These are phyloP conservation scores for Drosophila neocordata DNA, from an alignment of 1,140 invertebrate species.

Conservation along the genomic window DNA sequence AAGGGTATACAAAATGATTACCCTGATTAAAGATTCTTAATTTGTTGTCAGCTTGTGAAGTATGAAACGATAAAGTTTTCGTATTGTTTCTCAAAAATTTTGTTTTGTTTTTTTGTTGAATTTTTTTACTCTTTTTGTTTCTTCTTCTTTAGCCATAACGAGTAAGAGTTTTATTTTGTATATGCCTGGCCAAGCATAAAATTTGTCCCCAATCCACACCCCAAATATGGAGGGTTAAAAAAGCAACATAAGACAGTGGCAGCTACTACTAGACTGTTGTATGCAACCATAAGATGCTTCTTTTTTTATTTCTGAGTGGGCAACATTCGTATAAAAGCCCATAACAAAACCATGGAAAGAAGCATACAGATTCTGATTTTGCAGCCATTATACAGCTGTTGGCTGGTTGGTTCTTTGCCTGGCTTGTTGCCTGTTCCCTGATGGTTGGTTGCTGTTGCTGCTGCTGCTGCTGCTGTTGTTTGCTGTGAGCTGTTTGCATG, in stretches of 20 bases:
- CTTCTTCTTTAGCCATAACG: not conserved
- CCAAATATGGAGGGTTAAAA: slow-evolving; percentile 10
- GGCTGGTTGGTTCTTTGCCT: not conserved
- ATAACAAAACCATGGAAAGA: slow-evolving; percentile 4
- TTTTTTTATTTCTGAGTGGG: not conserved
- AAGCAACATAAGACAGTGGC: not conserved
- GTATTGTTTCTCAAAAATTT: not conserved
- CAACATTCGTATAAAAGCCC: slow-evolving; percentile 3
- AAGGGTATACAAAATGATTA: no score
- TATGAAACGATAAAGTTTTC: no score
- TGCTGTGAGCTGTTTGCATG: slow-evolving; percentile 1
- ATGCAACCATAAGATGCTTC: not conserved
- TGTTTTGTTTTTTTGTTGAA: not conserved
- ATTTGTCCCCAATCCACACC: slow-evolving; percentile 8
- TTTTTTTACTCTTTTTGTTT: not conserved
- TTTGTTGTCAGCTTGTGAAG: no score
- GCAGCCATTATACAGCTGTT: not conserved
- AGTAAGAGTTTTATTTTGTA: not conserved
- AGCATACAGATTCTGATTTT: not conserved
- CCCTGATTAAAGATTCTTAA: no score
- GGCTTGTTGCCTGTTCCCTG: not conserved
- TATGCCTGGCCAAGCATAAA: slow-evolving; percentile 6
- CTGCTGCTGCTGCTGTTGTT: not conserved
- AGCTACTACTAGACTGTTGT: not conserved
- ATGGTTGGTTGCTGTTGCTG: not conserved